These are phyloP conservation scores for Papilio glaucus DNA, from an alignment of 1,140 invertebrate genomes.

Conservation along the genomic window DNA sequence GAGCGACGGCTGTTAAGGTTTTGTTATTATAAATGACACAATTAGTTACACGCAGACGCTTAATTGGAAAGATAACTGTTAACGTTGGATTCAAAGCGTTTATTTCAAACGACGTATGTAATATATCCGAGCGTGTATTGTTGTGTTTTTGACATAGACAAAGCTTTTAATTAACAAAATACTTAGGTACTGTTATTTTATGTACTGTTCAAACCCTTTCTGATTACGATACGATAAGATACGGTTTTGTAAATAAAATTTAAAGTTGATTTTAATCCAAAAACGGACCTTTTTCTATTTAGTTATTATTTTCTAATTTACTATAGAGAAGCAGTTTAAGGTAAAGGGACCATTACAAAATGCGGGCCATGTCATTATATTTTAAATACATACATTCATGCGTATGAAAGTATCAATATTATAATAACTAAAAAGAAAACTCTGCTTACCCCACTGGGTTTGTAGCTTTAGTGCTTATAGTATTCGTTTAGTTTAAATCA, in stretches of 20 bases:
- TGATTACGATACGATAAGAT: not conserved
- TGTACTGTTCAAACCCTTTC: not conserved
- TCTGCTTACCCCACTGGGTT: not conserved
- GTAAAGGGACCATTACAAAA: not conserved
- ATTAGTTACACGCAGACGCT: slow-evolving; percentile 58
- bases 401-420: not conserved
- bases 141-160: slow-evolving; percentile 12
- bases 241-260: not conserved
- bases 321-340: too few species aligned
- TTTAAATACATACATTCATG: too few species aligned
- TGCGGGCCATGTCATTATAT: not conserved
- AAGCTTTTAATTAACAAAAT: slow-evolving; percentile 23
- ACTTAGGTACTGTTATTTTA: not conserved
- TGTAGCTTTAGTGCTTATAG: not conserved
- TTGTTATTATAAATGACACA: slow-evolving; percentile 66
- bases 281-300: not conserved
- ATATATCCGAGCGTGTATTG: slow-evolving; percentile 13
- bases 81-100: slow-evolving; percentile 43
- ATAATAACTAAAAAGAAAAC: not conserved
- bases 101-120: slow-evolving; percentile 40
- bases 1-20: slow-evolving; percentile 57
- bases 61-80: slow-evolving; percentile 54
- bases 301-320: too few species aligned
- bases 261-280: not conserved
- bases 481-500: not conserved